Evolutionary conservation across 1,140 invertebrate species (phyloP).

Genomic region (Cherax quadricarinatus): DNA sequence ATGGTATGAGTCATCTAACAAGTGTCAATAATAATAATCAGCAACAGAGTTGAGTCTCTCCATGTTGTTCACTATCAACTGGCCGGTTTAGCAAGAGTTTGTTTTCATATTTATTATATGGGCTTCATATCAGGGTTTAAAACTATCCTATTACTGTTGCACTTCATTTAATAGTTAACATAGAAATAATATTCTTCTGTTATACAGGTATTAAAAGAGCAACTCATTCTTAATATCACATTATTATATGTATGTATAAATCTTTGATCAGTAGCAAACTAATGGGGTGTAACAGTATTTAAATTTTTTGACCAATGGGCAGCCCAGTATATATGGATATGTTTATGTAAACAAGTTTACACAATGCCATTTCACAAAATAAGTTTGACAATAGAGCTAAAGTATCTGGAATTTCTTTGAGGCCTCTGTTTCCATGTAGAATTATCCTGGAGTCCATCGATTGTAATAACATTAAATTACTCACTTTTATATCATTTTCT

Average conservation of each 20-base stretch:
- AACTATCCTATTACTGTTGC: constrained; percentile 23
- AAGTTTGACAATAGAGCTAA: background rate
- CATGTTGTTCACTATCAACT: constrained; percentile 35
- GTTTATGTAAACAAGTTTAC: constrained; percentile 30
- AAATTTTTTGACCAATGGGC: constrained; percentile 14
- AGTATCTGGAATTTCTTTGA: constrained; percentile 17
- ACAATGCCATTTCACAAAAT: constrained; percentile 26
- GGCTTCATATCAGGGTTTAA: constrained; percentile 55
- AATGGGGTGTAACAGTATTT: constrained; percentile 28
- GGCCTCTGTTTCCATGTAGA: constrained; percentile 31
- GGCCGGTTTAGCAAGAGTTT: constrained; percentile 6
- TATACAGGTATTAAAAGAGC: too few relatives aligned
- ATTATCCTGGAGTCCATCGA: background rate
- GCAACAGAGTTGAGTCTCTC: constrained; percentile 63
- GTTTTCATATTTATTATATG: constrained; percentile 6
- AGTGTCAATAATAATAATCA: constrained; percentile 34
- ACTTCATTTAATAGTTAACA: constrained; percentile 20
- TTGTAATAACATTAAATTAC: background rate
- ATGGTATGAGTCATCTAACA: constrained; percentile 16
- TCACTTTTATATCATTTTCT: too few relatives aligned
- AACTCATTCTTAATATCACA: too few relatives aligned
- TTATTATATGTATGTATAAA: background rate
- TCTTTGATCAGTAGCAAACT: background rate
- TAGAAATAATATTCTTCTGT: background rate
- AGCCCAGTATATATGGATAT: constrained; percentile 25